phyloP scores from a whole-genome alignment of 2,888 invertebrate genomes.

The Nomada ferruginata region DNA sequence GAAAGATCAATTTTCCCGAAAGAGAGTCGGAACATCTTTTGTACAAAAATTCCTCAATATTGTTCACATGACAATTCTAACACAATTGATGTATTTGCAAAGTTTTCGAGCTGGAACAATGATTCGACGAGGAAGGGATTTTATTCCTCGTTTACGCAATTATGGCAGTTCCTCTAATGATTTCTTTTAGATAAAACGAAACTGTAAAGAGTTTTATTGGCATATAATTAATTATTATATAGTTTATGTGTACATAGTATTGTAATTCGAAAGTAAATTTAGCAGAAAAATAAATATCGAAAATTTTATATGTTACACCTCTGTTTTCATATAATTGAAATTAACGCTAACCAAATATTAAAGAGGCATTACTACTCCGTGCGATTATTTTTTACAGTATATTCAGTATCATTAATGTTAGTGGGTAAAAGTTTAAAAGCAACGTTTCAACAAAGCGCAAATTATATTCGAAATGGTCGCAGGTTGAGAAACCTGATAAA shows the following conservation, averaged over 20 bases:
- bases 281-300: conserved; percentile 53
- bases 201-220: conserved; percentile 67
- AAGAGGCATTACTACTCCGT: not conserved
- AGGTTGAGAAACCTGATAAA: not conserved
- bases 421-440: not conserved
- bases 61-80: conserved; percentile 9
- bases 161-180: conserved; percentile 64
- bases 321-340: conserved; percentile 15
- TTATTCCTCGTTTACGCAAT: conserved; percentile 45
- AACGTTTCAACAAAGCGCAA: not conserved
- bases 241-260: conserved; percentile 71
- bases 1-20: conserved; percentile 4
- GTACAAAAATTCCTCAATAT: conserved; percentile 15
- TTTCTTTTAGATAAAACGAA: conserved; percentile 48
- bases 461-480: not conserved
- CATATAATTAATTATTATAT: conserved; percentile 65
- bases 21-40: conserved; percentile 17
- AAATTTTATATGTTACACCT: conserved; percentile 51
- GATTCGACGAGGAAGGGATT: conserved; percentile 29
- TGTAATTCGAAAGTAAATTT: conserved; percentile 68
- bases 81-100: conserved; percentile 32
- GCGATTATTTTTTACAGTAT: not conserved
- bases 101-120: conserved; percentile 22
- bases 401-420: not conserved
- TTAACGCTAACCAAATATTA: conserved; percentile 1